Conservation (phyloP, 2,888 invertebrate species). For the Agrilus mali region DNA sequence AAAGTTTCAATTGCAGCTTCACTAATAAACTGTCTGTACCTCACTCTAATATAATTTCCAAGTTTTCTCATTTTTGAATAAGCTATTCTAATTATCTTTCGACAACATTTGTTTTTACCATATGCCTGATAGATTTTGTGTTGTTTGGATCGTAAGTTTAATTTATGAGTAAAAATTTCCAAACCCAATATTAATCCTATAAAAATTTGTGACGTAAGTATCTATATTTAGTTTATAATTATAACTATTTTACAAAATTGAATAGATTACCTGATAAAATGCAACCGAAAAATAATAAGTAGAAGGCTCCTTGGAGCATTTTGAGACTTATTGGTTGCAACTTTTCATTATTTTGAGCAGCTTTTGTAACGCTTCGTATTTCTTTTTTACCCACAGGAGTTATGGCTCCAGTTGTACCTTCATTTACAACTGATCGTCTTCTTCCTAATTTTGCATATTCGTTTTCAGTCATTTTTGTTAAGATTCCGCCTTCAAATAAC, state of each 20-base stretch:
- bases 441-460: conserved; percentile 60
- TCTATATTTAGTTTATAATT: neutral
- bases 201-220: too few relatives aligned
- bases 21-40: conserved; percentile 1
- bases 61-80: neutral
- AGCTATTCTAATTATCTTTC: neutral
- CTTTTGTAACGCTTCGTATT: conserved; percentile 20
- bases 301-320: conserved; percentile 64
- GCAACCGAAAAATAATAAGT: conserved; percentile 52
- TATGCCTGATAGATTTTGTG: neutral
- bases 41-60: neutral
- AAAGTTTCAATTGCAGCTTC: conserved; percentile 3
- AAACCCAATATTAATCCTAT: neutral
- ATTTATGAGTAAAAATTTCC: too few relatives aligned
- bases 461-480: conserved; percentile 63
- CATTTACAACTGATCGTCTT: conserved; percentile 34
- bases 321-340: conserved; percentile 54
- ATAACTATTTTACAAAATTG: neutral
- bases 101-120: neutral
- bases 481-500: conserved; percentile 62
- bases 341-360: conserved; percentile 27
- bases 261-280: conserved; percentile 40
- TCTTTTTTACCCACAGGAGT: conserved; percentile 16
- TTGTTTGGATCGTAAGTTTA: neutral
- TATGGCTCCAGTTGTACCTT: conserved; percentile 23